A percentile compares a stretch with the other conserved stretches of the same genome.
Evolutionary conservation across 2,113 vertebrate species (phyloP).

Genomic region (Microcebus ravelobensis): DNA sequence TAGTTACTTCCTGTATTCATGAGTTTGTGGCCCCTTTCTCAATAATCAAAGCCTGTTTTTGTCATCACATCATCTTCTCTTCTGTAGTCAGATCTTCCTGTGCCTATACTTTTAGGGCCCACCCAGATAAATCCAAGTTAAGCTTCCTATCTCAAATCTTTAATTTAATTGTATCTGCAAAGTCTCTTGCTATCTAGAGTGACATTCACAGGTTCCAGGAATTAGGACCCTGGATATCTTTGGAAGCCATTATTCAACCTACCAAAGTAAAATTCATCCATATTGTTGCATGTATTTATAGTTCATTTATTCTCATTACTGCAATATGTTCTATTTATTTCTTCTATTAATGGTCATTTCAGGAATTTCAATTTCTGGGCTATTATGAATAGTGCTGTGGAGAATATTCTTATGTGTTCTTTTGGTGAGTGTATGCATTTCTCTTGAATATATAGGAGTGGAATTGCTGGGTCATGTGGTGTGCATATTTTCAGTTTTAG

Average conservation of each 20-base stretch:
- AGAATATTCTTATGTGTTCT: not conserved
- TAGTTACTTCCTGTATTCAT: not conserved
- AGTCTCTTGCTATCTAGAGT: not conserved
- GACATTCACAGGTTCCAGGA: not conserved
- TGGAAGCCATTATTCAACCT: not conserved
- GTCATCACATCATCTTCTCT: not conserved
- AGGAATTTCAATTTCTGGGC: not conserved
- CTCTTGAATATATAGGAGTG: not conserved
- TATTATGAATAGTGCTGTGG: not conserved
- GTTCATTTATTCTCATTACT: slow-evolving; percentile 13
- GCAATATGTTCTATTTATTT: not conserved
- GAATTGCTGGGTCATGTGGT: not conserved
- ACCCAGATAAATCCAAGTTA: not conserved
- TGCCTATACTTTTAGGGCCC: not conserved
- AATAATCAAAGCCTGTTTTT: not conserved
- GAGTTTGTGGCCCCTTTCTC: not conserved
- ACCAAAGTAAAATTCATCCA: not conserved
- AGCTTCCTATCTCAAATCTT: not conserved
- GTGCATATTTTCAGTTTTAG: not conserved
- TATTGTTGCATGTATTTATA: not conserved
- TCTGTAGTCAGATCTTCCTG: not conserved
- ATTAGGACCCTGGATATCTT: not conserved
- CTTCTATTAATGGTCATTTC: not conserved
- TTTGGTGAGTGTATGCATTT: slow-evolving; percentile 1
- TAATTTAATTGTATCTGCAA: slow-evolving; percentile 1